phyloP scores from a whole-genome alignment of 2,888 invertebrate species.

The Prionchulus punctatus region DNA sequence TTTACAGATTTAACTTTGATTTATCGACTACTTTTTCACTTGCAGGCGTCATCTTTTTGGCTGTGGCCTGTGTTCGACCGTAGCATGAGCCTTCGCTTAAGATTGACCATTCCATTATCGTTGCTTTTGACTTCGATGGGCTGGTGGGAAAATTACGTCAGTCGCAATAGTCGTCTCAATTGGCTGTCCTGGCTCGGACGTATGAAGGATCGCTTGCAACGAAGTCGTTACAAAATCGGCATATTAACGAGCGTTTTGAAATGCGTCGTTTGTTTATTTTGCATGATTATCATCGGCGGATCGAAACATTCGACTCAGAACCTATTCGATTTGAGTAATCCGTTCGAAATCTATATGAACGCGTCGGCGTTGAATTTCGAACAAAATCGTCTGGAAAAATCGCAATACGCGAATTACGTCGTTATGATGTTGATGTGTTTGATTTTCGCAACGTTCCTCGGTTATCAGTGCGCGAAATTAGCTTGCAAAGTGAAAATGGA shows the following conservation, averaged over 20 bases:
- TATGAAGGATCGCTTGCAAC: conserved; percentile 17
- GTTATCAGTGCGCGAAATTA: conserved; percentile 35
- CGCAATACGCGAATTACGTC: neutral
- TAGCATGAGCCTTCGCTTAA: conserved; percentile 35
- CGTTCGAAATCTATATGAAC: neutral
- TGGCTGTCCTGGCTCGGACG: conserved; percentile 18
- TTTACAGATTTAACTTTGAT: neutral
- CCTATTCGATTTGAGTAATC: conserved; percentile 6
- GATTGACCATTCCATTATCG: conserved; percentile 43
- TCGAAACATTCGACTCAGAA: neutral
- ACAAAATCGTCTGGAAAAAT: neutral
- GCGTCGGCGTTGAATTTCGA: neutral
- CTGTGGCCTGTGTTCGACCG: conserved; percentile 12
- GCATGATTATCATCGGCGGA: conserved; percentile 10
- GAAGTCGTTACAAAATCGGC: conserved; percentile 10
- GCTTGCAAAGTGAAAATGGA: conserved; percentile 48
- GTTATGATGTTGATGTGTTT: neutral
- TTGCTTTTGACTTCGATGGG: conserved; percentile 51
- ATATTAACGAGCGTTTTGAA: conserved; percentile 8
- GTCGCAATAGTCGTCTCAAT: conserved; percentile 19
- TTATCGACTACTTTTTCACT: neutral
- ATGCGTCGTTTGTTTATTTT: conserved; percentile 4
- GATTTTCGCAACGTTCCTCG: conserved; percentile 21
- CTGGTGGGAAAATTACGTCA: conserved; percentile 69
- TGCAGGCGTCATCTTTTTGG: conserved; percentile 9